These are phyloP conservation scores for Nylanderia fulva DNA, from an alignment of 1,140 invertebrate species.

Conservation along the genomic window DNA sequence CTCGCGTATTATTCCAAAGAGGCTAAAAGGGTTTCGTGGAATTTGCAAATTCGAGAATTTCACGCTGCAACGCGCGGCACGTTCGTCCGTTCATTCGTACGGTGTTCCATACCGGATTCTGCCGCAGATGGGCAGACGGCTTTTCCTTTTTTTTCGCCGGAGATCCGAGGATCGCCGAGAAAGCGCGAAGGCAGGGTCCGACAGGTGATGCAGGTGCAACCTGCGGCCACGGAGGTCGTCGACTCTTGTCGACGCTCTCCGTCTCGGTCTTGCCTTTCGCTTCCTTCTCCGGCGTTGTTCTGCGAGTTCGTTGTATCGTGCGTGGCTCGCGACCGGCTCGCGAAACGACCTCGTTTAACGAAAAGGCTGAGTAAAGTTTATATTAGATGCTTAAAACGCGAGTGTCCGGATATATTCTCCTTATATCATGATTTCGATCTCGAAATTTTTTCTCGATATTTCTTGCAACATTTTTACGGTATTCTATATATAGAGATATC, in stretches of 20 bases:
- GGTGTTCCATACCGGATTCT: conserved; percentile 46
- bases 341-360: background rate
- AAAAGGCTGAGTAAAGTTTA: conserved; percentile 30
- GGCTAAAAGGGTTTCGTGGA: background rate
- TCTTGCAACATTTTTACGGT: background rate
- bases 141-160: conserved; percentile 36
- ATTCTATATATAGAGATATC: background rate
- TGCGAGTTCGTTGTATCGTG: background rate
- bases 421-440: background rate
- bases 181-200: conserved; percentile 36
- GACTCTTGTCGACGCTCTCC: conserved; percentile 47
- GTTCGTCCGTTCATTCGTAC: background rate
- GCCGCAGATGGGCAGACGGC: conserved; percentile 45
- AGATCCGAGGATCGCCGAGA: conserved; percentile 40
- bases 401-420: background rate
- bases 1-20: conserved; percentile 17
- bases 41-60: conserved; percentile 58
- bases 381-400: background rate
- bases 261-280: conserved; percentile 48
- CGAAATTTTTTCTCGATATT: background rate
- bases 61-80: conserved; percentile 50
- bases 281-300: conserved; percentile 45
- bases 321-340: conserved; percentile 47
- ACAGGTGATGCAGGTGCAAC: conserved; percentile 71
- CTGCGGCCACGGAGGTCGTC: conserved; percentile 63